A percentile compares a stretch with the other conserved stretches of the same genome.
phyloP scores from a whole-genome alignment of 2,113 vertebrate genomes.

The Hippocampus barbouri region DNA sequence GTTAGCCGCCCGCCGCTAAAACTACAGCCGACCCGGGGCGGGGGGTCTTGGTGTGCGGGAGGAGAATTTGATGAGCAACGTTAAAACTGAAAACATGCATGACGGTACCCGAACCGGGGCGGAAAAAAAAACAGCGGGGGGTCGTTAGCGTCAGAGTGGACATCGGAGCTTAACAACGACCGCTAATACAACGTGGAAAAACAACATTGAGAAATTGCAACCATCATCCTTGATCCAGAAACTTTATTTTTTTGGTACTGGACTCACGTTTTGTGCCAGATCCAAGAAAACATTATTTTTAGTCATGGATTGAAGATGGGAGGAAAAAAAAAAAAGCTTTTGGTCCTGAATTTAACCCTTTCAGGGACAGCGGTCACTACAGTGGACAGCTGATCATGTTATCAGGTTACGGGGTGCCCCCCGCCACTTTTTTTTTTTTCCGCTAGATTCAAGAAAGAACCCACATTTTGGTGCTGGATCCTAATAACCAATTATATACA shows the following conservation, averaged over 20 bases:
- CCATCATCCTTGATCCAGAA: not conserved
- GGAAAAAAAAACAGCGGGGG: not conserved
- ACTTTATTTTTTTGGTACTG: too few species aligned
- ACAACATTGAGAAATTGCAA: not conserved
- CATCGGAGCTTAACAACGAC: not conserved
- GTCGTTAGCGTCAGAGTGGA: not conserved
- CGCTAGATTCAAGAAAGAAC: not conserved
- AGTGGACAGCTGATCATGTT: too few species aligned
- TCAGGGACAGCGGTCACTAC: too few species aligned
- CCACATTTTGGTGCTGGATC: not conserved
- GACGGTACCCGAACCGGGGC: not conserved
- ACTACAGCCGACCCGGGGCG: conserved; percentile 16
- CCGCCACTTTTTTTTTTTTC: too few species aligned
- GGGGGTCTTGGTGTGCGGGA: not conserved
- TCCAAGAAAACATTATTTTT: too few species aligned
- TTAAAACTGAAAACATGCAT: not conserved
- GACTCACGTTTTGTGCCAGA: too few species aligned
- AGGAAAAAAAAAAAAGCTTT: too few species aligned
- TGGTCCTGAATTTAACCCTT: too few species aligned
- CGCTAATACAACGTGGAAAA: not conserved
- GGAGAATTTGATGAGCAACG: not conserved
- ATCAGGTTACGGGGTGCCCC: too few species aligned
- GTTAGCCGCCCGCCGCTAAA: conserved; percentile 47
- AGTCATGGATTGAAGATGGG: too few species aligned
- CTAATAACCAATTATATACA: too few species aligned